phyloP scores from a whole-genome alignment of 2,113 vertebrate genomes.

The Emydocephalus ijimae region DNA sequence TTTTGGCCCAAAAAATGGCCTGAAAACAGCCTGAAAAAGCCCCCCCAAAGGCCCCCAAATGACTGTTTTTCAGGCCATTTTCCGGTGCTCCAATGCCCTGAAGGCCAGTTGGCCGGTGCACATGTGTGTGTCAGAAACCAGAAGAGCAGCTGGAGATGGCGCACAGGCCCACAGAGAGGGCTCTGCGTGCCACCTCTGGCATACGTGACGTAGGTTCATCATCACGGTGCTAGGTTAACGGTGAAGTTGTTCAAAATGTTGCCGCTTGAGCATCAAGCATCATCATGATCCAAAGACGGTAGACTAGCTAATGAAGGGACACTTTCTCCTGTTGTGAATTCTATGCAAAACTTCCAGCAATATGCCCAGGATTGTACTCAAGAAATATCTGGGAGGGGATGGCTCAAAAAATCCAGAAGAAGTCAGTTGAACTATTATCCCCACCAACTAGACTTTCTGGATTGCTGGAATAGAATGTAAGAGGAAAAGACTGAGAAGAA shows the following conservation, averaged over 20 bases:
- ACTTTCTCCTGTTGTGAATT: background rate
- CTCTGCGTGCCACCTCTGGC: too few species aligned
- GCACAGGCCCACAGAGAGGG: too few species aligned
- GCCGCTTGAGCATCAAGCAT: background rate
- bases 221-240: background rate
- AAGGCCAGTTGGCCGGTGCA: too few species aligned
- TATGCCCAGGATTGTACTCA: background rate
- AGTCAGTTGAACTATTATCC: background rate
- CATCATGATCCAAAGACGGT: background rate
- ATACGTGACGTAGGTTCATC: too few species aligned
- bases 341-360: background rate
- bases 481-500: background rate
- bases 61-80: too few species aligned
- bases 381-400: background rate
- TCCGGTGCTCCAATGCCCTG: too few species aligned
- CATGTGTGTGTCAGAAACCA: too few species aligned
- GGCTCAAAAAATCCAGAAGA: background rate
- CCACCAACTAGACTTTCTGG: background rate
- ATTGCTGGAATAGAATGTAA: background rate
- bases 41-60: accelerated
- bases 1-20: too few species aligned
- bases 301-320: background rate
- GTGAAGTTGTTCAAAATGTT: background rate
- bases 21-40: too few species aligned
- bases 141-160: too few species aligned